phyloP scores from a whole-genome alignment of 2,797 vertebrate species.

The Tapera naevia region DNA sequence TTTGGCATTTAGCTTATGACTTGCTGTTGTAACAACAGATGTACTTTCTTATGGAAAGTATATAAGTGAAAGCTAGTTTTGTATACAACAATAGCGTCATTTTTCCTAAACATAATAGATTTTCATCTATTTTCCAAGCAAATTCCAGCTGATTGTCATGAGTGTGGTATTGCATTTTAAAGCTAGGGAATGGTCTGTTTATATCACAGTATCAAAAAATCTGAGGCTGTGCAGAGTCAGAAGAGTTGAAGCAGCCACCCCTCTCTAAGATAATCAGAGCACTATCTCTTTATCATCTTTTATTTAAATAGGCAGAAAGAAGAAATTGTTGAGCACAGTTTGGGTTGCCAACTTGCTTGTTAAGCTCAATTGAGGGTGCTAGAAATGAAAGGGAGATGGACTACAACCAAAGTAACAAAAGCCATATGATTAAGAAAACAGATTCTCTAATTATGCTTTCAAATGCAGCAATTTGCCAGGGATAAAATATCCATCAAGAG shows the following conservation, averaged over 20 bases:
- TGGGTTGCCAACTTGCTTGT: slow-evolving; percentile 65
- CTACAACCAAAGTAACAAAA: slow-evolving; percentile 76
- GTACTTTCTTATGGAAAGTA: slow-evolving; percentile 69
- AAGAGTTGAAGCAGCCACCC: slow-evolving; percentile 48
- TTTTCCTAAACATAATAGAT: slow-evolving; percentile 12
- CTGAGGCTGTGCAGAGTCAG: slow-evolving; percentile 41
- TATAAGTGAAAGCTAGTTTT: background rate
- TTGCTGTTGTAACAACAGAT: slow-evolving; percentile 79
- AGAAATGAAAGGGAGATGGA: slow-evolving; percentile 73
- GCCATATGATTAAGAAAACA: slow-evolving; percentile 93
- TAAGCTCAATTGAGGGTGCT: slow-evolving; percentile 69
- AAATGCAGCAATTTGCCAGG: slow-evolving; percentile 93
- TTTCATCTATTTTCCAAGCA: background rate
- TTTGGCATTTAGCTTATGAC: slow-evolving; percentile 54
- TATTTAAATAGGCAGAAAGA: slow-evolving; percentile 73
- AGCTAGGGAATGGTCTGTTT: slow-evolving; percentile 59
- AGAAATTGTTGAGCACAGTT: slow-evolving; percentile 61
- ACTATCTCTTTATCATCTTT: slow-evolving; percentile 70
- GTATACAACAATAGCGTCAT: background rate
- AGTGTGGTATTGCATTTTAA: slow-evolving; percentile 17
- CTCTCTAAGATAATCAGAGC: slow-evolving; percentile 58
- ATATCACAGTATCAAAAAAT: slow-evolving; percentile 25
- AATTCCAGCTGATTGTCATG: slow-evolving; percentile 24
- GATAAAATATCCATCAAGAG: slow-evolving; percentile 97
- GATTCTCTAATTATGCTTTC: slow-evolving; percentile 95